A percentile compares a stretch with the other conserved stretches of the same genome.
phyloP scores from a whole-genome alignment of 2,888 invertebrate genomes.

The Choristoneura rosaceana region DNA sequence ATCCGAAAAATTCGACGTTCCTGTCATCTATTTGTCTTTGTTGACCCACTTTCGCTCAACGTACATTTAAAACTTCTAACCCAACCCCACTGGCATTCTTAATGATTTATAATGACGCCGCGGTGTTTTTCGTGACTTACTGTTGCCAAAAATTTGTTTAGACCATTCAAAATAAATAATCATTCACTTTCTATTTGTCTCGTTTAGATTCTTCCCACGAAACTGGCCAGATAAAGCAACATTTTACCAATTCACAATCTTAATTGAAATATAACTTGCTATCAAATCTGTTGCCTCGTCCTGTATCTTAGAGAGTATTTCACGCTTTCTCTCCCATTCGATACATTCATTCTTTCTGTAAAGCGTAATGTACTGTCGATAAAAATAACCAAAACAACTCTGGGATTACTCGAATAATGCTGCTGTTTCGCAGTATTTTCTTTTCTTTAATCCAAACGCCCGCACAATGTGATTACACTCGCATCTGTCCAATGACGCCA shows the following conservation, averaged over 20 bases:
- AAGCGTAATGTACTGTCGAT: slow-evolving; percentile 29
- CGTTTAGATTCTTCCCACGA: slow-evolving; percentile 50
- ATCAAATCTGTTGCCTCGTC: slow-evolving; percentile 18
- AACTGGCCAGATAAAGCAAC: slow-evolving; percentile 16
- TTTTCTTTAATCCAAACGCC: slow-evolving; percentile 26
- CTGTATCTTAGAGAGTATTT: slow-evolving; percentile 22
- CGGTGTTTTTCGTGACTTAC: slow-evolving; percentile 61
- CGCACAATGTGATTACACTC: slow-evolving; percentile 25
- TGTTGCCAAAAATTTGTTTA: slow-evolving; percentile 62
- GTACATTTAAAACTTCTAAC: slow-evolving; percentile 48
- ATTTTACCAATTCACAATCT: background rate
- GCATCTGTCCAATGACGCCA: slow-evolving; percentile 12
- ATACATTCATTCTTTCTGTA: slow-evolving; percentile 32
- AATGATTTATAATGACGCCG: slow-evolving; percentile 62
- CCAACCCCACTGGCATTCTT: slow-evolving; percentile 55
- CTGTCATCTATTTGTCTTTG: slow-evolving; percentile 66
- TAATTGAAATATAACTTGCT: slow-evolving; percentile 14
- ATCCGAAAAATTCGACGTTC: slow-evolving; percentile 50
- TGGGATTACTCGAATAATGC: background rate
- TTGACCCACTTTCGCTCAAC: slow-evolving; percentile 63
- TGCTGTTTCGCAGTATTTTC: slow-evolving; percentile 15
- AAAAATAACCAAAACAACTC: slow-evolving; percentile 19
- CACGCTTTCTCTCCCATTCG: slow-evolving; percentile 38
- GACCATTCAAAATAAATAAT: slow-evolving; percentile 55
- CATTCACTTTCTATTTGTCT: slow-evolving; percentile 53